phyloP scores from a whole-genome alignment of 2,797 vertebrate genomes.

The Glyptemys insculpta region DNA sequence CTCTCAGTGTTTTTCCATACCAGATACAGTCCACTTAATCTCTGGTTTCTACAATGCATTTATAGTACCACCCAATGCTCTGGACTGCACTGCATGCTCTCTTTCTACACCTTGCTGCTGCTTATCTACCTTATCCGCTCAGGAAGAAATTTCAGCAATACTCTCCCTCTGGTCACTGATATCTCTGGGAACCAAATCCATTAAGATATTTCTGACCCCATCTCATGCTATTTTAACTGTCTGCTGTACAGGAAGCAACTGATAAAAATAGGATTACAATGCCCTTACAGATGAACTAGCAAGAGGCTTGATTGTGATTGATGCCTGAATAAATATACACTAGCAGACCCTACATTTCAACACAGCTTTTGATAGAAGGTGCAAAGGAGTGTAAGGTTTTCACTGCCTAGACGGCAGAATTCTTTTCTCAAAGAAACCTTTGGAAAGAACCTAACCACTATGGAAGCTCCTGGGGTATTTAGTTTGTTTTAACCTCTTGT shows the following conservation, averaged over 20 bases:
- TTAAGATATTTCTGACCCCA: slow-evolving; percentile 86
- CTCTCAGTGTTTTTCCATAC: background rate
- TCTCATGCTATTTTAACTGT: slow-evolving; percentile 85
- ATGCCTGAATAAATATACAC: slow-evolving; percentile 88
- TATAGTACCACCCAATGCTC: background rate
- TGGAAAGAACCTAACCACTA: slow-evolving; percentile 42
- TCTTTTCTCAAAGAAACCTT: slow-evolving; percentile 71
- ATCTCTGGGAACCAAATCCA: slow-evolving; percentile 86
- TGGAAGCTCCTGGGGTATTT: background rate
- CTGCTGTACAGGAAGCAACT: slow-evolving; percentile 87
- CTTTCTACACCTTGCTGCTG: slow-evolving; percentile 62
- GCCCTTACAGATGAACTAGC: slow-evolving; percentile 80
- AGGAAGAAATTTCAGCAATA: slow-evolving; percentile 84
- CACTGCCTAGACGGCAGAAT: slow-evolving; percentile 57
- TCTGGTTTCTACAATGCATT: background rate
- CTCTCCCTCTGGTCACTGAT: slow-evolving; percentile 83
- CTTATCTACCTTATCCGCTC: slow-evolving; percentile 80
- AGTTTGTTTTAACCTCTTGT: background rate
- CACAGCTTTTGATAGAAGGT: slow-evolving; percentile 73
- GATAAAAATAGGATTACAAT: slow-evolving; percentile 91
- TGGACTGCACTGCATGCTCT: background rate
- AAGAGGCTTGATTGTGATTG: slow-evolving; percentile 84
- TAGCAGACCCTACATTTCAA: slow-evolving; percentile 81
- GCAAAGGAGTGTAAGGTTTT: slow-evolving; percentile 72
- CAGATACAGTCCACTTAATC: background rate